phyloP scores from a whole-genome alignment of 2,113 vertebrate species.

The Zosterops japonicus region DNA sequence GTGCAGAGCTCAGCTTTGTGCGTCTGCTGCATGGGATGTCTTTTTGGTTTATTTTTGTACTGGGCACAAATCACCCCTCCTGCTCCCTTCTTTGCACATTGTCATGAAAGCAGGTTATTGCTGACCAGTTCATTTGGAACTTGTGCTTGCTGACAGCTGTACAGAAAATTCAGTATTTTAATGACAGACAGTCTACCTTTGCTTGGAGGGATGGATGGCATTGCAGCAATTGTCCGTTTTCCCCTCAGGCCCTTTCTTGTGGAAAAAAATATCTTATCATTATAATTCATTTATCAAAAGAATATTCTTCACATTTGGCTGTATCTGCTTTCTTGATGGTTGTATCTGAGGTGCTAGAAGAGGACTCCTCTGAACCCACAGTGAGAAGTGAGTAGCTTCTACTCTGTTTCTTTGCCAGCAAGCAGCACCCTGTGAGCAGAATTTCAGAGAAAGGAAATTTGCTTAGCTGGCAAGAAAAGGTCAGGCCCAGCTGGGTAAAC shows the following conservation, averaged over 20 bases:
- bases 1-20: slow-evolving; percentile 2
- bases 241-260: neutral
- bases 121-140: neutral
- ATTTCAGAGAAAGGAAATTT: slow-evolving; percentile 13
- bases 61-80: neutral
- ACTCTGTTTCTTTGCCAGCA: neutral
- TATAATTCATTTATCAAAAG: neutral
- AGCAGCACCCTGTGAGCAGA: slow-evolving; percentile 6
- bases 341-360: neutral
- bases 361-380: neutral
- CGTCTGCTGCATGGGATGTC: neutral
- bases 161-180: neutral
- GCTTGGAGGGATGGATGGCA: neutral
- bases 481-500: neutral
- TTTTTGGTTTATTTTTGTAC: slow-evolving; percentile 24
- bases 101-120: neutral
- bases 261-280: neutral
- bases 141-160: neutral
- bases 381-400: neutral
- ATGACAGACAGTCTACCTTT: neutral
- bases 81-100: neutral
- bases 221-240: neutral
- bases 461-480: slow-evolving; percentile 30
- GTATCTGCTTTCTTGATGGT: neutral
- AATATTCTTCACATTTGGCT: neutral